Percentiles rank a stretch among this genome's conserved stretches.
Evolutionary conservation across 1,140 invertebrate species (phyloP).

Genomic region (Rhyacophila brunnea): DNA sequence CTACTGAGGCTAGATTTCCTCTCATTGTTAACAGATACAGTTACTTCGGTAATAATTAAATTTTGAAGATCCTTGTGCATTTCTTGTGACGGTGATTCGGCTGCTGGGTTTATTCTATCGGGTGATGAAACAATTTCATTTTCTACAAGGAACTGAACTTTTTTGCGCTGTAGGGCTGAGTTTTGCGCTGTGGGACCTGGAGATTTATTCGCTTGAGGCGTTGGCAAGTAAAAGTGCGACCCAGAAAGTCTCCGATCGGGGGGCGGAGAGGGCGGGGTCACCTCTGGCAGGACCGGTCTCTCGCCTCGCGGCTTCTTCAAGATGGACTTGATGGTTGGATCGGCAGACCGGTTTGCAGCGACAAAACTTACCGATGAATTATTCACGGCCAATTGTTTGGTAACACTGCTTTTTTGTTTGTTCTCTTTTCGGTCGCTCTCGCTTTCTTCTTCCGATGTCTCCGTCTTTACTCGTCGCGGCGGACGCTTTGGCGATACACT

Average conservation of each 20-base stretch:
- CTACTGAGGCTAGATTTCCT: constrained; percentile 8
- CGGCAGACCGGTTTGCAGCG: constrained; percentile 31
- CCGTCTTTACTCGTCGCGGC: constrained; percentile 40
- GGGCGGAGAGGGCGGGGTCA: constrained; percentile 15
- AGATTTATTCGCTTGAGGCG: constrained; percentile 50
- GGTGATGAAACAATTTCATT: constrained; percentile 46
- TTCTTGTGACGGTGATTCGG: not conserved
- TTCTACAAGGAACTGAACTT: constrained; percentile 62
- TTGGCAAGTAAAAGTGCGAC: constrained; percentile 66
- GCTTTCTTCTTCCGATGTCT: constrained; percentile 34
- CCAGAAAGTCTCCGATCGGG: constrained; percentile 45
- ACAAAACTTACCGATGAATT: constrained; percentile 29
- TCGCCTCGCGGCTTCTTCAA: constrained; percentile 62
- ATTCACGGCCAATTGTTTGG: constrained; percentile 34
- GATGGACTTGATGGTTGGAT: constrained; percentile 61
- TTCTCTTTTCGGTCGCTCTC: constrained; percentile 30
- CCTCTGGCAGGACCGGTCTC: constrained; percentile 21
- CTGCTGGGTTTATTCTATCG: constrained; percentile 2
- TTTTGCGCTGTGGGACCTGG: constrained; percentile 39
- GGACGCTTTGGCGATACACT: constrained; percentile 40
- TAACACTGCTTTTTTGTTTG: constrained; percentile 32
- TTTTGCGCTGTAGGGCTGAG: constrained; percentile 50
- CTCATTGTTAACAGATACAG: constrained; percentile 10
- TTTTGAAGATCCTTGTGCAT: too few relatives aligned
- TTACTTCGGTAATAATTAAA: constrained; percentile 3